Conservation (phyloP, 1,140 invertebrate genomes). For the Trichonephila inaurata region DNA sequence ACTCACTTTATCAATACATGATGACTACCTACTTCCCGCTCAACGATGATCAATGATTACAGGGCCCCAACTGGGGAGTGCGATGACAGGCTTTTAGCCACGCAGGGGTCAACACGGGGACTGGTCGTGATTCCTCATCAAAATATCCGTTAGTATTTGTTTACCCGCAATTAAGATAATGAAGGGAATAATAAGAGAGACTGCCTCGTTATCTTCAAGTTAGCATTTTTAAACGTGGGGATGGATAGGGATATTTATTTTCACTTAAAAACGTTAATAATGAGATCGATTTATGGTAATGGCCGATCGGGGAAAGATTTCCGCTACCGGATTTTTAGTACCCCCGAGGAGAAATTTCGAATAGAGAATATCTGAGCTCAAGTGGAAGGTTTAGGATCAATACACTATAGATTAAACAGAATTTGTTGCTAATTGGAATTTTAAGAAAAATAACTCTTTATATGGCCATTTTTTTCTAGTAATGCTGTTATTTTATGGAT, state of each 20-base stretch:
- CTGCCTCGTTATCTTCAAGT: not conserved
- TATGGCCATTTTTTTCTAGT: no score
- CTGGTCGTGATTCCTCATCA: not conserved
- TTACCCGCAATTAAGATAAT: conserved; percentile 57
- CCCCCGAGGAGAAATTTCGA: no score
- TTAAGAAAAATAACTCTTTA: no score
- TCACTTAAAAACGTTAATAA: not conserved
- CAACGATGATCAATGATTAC: conserved; percentile 24
- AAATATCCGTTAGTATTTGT: not conserved
- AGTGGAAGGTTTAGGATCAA: no score
- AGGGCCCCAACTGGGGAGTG: not conserved
- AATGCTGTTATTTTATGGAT: no score
- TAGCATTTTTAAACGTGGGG: not conserved
- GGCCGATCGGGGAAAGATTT: not conserved
- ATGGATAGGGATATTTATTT: not conserved
- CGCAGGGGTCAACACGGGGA: not conserved
- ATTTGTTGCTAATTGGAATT: no score
- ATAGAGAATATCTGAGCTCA: no score
- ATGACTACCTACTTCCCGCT: not conserved
- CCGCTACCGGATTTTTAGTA: not conserved
- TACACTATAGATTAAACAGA: no score
- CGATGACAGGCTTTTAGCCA: not conserved
- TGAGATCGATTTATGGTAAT: not conserved
- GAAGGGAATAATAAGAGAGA: conserved; percentile 8
- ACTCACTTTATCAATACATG: conserved; percentile 29